phyloP scores from a whole-genome alignment of 2,888 invertebrate species.

The Proisotoma minuta region DNA sequence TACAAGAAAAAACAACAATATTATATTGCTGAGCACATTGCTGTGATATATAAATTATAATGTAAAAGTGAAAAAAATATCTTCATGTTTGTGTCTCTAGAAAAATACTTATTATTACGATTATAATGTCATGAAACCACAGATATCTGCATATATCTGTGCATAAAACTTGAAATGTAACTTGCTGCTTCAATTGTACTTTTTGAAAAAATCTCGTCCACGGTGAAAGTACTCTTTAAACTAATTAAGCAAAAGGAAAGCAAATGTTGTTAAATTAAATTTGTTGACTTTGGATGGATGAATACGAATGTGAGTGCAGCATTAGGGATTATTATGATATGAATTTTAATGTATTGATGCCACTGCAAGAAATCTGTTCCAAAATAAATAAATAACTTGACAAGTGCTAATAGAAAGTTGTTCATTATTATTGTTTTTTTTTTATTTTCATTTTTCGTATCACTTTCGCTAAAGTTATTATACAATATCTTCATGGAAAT shows the following conservation, averaged over 20 bases:
- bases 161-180: too few relatives aligned
- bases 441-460: not conserved
- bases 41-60: constrained; percentile 6
- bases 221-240: constrained; percentile 3
- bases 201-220: too few relatives aligned
- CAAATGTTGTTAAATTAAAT: not conserved
- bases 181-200: too few relatives aligned
- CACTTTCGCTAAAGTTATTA: constrained; percentile 3
- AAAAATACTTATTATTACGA: too few relatives aligned
- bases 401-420: too few relatives aligned
- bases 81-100: too few relatives aligned
- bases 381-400: not conserved
- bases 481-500: constrained; percentile 19
- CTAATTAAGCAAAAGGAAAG: not conserved
- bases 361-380: not conserved
- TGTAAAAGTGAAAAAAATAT: not conserved
- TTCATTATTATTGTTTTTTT: not conserved
- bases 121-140: too few relatives aligned
- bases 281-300: not conserved
- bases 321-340: not conserved
- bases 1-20: too few relatives aligned
- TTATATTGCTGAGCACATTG: not conserved
- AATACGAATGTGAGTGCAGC: not conserved
- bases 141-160: too few relatives aligned
- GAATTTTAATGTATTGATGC: not conserved